These are phyloP conservation scores for Ammodytes dubius DNA, from an alignment of 2,113 vertebrate genomes.

Conservation along the genomic window DNA sequence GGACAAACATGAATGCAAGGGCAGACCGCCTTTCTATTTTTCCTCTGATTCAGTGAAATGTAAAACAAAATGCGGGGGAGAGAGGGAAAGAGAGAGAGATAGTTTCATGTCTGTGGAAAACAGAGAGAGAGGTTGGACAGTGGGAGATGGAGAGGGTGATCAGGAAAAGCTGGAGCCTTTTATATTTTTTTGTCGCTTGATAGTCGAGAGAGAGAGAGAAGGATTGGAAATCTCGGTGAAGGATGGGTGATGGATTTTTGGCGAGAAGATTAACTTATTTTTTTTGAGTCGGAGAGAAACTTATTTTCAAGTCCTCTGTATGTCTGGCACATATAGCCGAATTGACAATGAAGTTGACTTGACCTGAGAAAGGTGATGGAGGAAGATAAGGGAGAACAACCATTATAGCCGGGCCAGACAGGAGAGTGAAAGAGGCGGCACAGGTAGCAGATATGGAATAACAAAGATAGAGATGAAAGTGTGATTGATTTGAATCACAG, in stretches of 20 bases:
- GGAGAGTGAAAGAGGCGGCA: constrained; percentile 15
- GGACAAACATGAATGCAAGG: constrained; percentile 69
- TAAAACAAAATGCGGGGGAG: constrained; percentile 56
- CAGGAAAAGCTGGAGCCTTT: constrained; percentile 1
- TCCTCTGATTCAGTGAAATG: constrained; percentile 74
- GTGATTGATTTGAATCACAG: constrained; percentile 55
- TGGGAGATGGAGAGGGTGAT: constrained; percentile 36
- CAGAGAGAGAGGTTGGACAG: not conserved
- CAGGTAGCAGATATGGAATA: constrained; percentile 22
- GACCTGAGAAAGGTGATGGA: constrained; percentile 44
- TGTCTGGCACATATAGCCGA: no score
- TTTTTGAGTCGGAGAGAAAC: no score
- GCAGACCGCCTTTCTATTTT: constrained; percentile 62
- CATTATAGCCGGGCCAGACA: constrained; percentile 41
- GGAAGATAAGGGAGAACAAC: constrained; percentile 50
- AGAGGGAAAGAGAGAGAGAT: constrained; percentile 15
- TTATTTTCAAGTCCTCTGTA: no score
- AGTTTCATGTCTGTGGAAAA: constrained; percentile 62
- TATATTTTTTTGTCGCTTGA: not conserved
- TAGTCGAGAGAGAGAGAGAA: constrained; percentile 2
- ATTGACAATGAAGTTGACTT: constrained; percentile 2
- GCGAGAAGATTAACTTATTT: not conserved
- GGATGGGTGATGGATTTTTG: not conserved
- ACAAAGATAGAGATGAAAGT: constrained; percentile 39
- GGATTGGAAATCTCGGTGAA: constrained; percentile 10